Conservation (phyloP, 2,113 vertebrate species). For the Eurystomus gularis region DNA sequence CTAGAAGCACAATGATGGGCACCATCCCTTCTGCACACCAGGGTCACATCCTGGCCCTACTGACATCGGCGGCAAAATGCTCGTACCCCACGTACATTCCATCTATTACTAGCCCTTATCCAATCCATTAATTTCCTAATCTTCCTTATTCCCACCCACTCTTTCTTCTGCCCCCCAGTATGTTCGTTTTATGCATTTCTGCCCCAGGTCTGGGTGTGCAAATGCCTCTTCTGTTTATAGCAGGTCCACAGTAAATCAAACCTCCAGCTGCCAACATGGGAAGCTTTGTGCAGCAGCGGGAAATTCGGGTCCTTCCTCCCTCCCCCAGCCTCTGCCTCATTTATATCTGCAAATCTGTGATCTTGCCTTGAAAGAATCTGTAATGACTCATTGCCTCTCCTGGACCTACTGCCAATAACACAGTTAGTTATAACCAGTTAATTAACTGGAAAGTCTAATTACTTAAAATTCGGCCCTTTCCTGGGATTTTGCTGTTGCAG, state of each 20-base stretch:
- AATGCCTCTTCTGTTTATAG: background rate
- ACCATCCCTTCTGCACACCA: background rate
- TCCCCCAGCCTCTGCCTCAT: background rate
- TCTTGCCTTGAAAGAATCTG: background rate
- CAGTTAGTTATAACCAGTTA: conserved; percentile 25
- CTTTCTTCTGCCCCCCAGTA: background rate
- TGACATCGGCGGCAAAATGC: background rate
- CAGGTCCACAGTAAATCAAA: background rate
- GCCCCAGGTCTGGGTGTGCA: background rate
- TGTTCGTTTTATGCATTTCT: background rate
- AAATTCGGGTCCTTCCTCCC: background rate
- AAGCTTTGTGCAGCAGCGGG: background rate
- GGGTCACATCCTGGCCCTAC: background rate
- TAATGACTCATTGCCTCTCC: conserved; percentile 32
- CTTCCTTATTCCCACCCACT: background rate
- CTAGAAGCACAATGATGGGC: background rate
- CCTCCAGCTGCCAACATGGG: background rate
- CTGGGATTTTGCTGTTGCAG: conserved; percentile 30
- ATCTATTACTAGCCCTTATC: background rate
- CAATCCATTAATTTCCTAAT: background rate
- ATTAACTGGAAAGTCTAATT: conserved; percentile 63
- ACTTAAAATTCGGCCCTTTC: conserved; percentile 38
- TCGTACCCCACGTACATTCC: background rate
- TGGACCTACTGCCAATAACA: conserved; percentile 37
- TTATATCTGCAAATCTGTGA: conserved; percentile 15